A percentile compares a stretch with the other conserved stretches of the same genome.
Evolutionary conservation across 2,888 invertebrate species (phyloP).

Genomic region (Caprella mutica): DNA sequence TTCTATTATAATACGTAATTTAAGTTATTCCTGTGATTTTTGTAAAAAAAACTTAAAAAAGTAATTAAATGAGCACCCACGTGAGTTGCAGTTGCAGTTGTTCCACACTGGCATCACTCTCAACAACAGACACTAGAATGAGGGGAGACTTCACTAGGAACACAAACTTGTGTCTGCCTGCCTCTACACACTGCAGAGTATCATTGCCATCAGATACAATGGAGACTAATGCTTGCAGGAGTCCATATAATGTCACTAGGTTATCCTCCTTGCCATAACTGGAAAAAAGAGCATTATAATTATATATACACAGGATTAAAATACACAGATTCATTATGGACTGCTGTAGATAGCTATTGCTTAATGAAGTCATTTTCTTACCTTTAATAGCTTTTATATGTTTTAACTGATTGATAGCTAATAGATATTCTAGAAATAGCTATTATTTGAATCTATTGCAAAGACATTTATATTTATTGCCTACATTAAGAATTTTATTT

Average conservation of each 20-base stretch:
- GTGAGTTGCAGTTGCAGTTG: constrained; percentile 75
- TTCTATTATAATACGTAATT: too few species aligned
- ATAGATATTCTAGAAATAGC: too few species aligned
- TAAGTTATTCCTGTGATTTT: too few species aligned
- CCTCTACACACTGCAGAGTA: constrained; percentile 70
- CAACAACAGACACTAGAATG: constrained; percentile 75
- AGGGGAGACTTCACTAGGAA: constrained; percentile 82
- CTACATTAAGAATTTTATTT: too few species aligned
- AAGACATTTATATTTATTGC: too few species aligned
- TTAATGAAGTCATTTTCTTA: neutral
- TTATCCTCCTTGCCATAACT: constrained; percentile 89
- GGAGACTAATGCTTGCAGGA: constrained; percentile 85
- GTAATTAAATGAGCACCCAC: constrained; percentile 46
- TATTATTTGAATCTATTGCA: too few species aligned
- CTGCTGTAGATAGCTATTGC: neutral
- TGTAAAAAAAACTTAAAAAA: neutral
- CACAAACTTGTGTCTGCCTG: constrained; percentile 75
- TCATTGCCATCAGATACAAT: constrained; percentile 73
- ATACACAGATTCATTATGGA: neutral
- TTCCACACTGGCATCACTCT: constrained; percentile 63
- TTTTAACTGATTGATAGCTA: too few species aligned
- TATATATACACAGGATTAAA: neutral
- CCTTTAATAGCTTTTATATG: neutral
- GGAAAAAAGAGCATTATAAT: constrained; percentile 36
- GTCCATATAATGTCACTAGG: constrained; percentile 83